phyloP scores from a whole-genome alignment of 2,888 invertebrate genomes.

The Augochlorella aurata region DNA sequence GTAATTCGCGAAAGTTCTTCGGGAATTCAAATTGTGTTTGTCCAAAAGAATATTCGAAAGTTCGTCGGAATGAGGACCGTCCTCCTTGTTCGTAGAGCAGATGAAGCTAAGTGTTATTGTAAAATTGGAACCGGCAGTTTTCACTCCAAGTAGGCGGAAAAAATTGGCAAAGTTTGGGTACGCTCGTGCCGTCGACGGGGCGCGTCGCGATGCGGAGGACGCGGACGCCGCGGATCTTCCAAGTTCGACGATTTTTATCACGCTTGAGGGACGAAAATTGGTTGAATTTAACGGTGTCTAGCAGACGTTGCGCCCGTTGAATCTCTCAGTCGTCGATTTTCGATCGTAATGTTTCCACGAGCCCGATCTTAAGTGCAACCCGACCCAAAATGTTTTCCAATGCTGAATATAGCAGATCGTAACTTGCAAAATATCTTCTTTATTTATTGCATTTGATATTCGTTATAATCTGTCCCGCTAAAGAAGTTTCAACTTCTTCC shows the following conservation, averaged over 20 bases:
- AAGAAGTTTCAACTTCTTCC: no score
- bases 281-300: conserved; percentile 9
- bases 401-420: not conserved
- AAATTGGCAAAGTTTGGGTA: conserved; percentile 25
- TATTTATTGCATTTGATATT: no score
- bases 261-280: not conserved
- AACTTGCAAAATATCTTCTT: no score
- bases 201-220: not conserved
- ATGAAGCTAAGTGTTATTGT: conserved; percentile 14
- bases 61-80: not conserved
- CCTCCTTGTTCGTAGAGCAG: not conserved
- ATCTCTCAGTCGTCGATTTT: not conserved
- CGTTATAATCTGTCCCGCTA: no score
- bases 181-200: not conserved
- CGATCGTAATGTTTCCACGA: not conserved
- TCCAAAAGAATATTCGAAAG: not conserved
- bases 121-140: conserved; percentile 23
- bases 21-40: conserved; percentile 13
- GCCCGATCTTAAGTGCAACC: not conserved
- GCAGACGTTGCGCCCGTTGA: not conserved
- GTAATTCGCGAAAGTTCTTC: conserved; percentile 3
- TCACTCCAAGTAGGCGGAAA: conserved; percentile 28
- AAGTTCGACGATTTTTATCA: conserved; percentile 21
- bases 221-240: not conserved
- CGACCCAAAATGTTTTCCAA: not conserved